Conservation (phyloP, 1,140 invertebrate genomes). For the Hyles vespertilio region DNA sequence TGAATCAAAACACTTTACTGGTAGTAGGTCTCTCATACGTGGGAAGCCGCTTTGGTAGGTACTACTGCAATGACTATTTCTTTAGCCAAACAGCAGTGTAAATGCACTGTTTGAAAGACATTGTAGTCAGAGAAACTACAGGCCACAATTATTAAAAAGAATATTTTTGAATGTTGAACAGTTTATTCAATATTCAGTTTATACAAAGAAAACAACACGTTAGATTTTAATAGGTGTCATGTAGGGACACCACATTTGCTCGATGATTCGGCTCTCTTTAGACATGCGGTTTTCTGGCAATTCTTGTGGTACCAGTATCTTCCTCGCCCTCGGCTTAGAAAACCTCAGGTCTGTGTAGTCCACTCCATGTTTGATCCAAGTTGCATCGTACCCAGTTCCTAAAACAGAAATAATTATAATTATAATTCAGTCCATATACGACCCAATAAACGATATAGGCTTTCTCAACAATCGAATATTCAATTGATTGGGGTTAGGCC, state of each 20-base stretch:
- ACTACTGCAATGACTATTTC: too few species aligned
- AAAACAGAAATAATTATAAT: conserved; percentile 13
- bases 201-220: neutral
- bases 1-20: too few species aligned
- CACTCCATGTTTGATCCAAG: conserved; percentile 35
- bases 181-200: neutral
- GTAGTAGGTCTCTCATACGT: too few species aligned
- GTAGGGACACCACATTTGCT: conserved; percentile 60
- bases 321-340: conserved; percentile 34
- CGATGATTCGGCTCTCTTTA: conserved; percentile 19
- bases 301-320: conserved; percentile 17
- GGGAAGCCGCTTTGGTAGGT: too few species aligned
- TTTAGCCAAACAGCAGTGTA: too few species aligned
- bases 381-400: conserved; percentile 34
- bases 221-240: conserved; percentile 32
- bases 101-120: too few species aligned
- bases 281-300: conserved; percentile 20
- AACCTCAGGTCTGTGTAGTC: conserved; percentile 43
- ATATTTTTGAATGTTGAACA: too few species aligned
- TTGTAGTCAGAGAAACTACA: too few species aligned
- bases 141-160: too few species aligned
- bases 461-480: too few species aligned
- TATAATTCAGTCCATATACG: neutral
- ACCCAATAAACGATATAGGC: too few species aligned
- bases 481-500: too few species aligned